Conservation (phyloP, 2,113 vertebrate species). For the Desmodus rotundus region DNA sequence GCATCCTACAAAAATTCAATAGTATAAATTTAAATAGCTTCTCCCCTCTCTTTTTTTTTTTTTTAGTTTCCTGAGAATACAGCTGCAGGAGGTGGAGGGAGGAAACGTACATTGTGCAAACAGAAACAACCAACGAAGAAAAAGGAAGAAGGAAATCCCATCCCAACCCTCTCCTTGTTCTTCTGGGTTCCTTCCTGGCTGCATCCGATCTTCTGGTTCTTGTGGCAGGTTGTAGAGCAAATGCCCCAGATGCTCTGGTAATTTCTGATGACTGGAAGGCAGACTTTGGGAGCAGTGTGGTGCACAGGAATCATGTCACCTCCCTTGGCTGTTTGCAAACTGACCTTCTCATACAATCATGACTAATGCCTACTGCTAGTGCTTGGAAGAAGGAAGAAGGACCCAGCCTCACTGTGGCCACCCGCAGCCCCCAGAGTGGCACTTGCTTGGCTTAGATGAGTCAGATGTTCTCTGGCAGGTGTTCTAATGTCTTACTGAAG, state of each 20-base stretch:
- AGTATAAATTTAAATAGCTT: conserved; percentile 76
- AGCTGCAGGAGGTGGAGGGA: conserved; percentile 73
- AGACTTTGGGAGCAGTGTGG: neutral
- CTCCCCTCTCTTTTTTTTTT: neutral
- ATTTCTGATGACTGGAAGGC: neutral
- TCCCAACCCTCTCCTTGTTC: neutral
- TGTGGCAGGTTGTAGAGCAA: neutral
- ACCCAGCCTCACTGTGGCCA: fast-evolving
- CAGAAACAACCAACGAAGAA: neutral
- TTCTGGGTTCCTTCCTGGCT: neutral
- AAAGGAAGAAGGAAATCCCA: neutral
- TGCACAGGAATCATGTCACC: neutral
- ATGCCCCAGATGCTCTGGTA: neutral
- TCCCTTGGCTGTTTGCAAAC: neutral
- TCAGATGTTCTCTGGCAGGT: neutral
- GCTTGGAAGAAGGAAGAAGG: neutral
- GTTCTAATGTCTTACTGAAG: neutral
- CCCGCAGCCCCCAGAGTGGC: neutral
- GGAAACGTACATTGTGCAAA: conserved; percentile 48
- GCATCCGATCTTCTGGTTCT: neutral
- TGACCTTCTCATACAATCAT: neutral
- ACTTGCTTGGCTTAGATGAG: neutral
- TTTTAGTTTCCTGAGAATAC: conserved; percentile 68
- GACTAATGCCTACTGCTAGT: neutral
- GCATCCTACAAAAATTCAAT: conserved; percentile 77